phyloP scores from a whole-genome alignment of 1,140 invertebrate species.

The Tachypleus tridentatus region DNA sequence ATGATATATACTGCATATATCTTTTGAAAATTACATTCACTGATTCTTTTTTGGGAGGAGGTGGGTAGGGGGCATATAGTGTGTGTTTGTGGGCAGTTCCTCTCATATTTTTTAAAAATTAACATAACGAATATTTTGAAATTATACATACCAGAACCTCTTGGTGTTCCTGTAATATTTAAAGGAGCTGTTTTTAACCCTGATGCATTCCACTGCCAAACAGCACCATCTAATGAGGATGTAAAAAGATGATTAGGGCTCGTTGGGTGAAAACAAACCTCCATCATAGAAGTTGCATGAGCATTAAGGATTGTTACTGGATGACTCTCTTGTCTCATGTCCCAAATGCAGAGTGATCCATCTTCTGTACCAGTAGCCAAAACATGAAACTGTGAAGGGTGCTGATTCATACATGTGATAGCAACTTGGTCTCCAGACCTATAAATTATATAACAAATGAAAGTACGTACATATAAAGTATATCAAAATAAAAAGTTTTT shows the following conservation, averaged over 20 bases:
- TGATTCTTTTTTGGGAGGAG: no score
- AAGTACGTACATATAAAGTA: no score
- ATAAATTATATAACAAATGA: neutral
- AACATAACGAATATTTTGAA: no score
- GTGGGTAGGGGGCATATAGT: no score
- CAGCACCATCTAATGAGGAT: constrained; percentile 59
- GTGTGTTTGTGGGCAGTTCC: no score
- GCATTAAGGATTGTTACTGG: constrained; percentile 66
- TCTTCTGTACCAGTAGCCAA: constrained; percentile 70
- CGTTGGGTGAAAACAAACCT: constrained; percentile 69
- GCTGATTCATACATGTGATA: constrained; percentile 57
- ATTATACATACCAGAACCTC: no score
- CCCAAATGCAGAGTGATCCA: constrained; percentile 69
- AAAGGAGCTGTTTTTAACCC: constrained; percentile 2
- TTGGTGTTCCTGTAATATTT: no score
- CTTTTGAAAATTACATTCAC: no score
- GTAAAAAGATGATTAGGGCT: constrained; percentile 70
- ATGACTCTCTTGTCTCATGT: constrained; percentile 62
- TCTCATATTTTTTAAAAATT: no score
- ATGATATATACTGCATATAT: no score
- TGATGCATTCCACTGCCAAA: constrained; percentile 68
- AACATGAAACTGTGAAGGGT: constrained; percentile 74
- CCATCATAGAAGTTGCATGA: constrained; percentile 57
- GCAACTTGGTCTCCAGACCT: constrained; percentile 47
- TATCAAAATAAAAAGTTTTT: no score